These are phyloP conservation scores for Lutjanus argentimaculatus DNA, from an alignment of 2,797 vertebrate species.

Conservation along the genomic window DNA sequence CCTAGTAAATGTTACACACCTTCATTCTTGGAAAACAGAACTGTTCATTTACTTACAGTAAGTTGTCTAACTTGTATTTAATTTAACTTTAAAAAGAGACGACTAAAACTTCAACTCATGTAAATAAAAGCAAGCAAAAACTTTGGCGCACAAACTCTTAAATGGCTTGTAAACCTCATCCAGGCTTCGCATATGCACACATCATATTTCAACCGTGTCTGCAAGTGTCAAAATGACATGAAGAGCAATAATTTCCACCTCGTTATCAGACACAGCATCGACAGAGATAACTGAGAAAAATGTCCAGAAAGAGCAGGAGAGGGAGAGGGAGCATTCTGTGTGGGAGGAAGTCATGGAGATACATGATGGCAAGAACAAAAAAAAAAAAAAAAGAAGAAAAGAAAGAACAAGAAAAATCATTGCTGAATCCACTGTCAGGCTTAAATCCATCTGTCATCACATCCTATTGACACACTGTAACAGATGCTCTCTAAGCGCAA, in stretches of 20 bases:
- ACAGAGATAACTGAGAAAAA: slow-evolving; percentile 58
- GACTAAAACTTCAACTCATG: not conserved
- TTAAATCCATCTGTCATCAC: slow-evolving; percentile 74
- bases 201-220: slow-evolving; percentile 15
- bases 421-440: slow-evolving; percentile 49
- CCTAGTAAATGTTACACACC: too few relatives aligned
- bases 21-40: not conserved
- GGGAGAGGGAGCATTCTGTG: slow-evolving; percentile 56
- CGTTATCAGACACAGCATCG: slow-evolving; percentile 45
- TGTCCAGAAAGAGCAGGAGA: slow-evolving; percentile 53
- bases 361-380: slow-evolving; percentile 53
- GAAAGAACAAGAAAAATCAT: slow-evolving; percentile 50
- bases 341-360: slow-evolving; percentile 75
- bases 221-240: slow-evolving; percentile 31
- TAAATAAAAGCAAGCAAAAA: too few relatives aligned
- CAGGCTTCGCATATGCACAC: not conserved
- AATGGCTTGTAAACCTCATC: not conserved
- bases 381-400: slow-evolving; percentile 17
- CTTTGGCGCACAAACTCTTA: not conserved
- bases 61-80: not conserved
- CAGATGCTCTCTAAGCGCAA: slow-evolving; percentile 69
- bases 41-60: not conserved
- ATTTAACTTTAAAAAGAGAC: not conserved
- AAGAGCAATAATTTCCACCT: slow-evolving; percentile 38
- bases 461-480: slow-evolving; percentile 68